These are phyloP conservation scores for Gallinago media DNA, from an alignment of 2,113 vertebrate genomes.

Conservation along the genomic window DNA sequence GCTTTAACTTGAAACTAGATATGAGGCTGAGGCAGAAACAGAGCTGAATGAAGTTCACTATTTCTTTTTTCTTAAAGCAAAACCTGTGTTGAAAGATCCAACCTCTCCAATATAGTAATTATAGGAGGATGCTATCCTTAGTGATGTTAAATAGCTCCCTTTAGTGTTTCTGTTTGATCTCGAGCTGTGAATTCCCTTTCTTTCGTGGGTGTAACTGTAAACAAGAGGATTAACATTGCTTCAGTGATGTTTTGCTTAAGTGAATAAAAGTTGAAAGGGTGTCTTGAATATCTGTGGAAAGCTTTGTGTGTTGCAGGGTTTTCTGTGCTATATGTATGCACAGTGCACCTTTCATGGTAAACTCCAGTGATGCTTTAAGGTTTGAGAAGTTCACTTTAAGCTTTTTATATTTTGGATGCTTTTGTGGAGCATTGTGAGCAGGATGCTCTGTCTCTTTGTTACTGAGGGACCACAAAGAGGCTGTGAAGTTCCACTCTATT, in stretches of 20 bases:
- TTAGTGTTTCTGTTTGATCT: slow-evolving; percentile 58
- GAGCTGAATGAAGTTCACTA: background rate
- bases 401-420: slow-evolving; percentile 16
- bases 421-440: background rate
- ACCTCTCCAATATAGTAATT: slow-evolving; percentile 39
- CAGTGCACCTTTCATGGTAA: background rate
- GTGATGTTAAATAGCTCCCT: slow-evolving; percentile 67
- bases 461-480: background rate
- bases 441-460: background rate
- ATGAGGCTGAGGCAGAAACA: background rate
- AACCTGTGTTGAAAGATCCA: slow-evolving; percentile 19
- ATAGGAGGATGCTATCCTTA: slow-evolving; percentile 59
- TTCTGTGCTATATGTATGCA: slow-evolving; percentile 16
- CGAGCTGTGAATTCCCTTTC: slow-evolving; percentile 65
- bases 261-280: slow-evolving; percentile 56
- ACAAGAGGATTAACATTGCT: slow-evolving; percentile 70
- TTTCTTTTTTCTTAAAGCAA: slow-evolving; percentile 14
- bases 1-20: slow-evolving; percentile 1
- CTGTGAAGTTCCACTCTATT: background rate
- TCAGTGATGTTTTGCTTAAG: slow-evolving; percentile 61
- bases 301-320: slow-evolving; percentile 34
- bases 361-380: background rate
- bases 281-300: slow-evolving; percentile 46
- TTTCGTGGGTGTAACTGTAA: slow-evolving; percentile 70
- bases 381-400: background rate